Percentiles rank a stretch among this genome's conserved stretches.
Conservation (phyloP, 2,888 invertebrate species). For the Cryptops parisi region DNA sequence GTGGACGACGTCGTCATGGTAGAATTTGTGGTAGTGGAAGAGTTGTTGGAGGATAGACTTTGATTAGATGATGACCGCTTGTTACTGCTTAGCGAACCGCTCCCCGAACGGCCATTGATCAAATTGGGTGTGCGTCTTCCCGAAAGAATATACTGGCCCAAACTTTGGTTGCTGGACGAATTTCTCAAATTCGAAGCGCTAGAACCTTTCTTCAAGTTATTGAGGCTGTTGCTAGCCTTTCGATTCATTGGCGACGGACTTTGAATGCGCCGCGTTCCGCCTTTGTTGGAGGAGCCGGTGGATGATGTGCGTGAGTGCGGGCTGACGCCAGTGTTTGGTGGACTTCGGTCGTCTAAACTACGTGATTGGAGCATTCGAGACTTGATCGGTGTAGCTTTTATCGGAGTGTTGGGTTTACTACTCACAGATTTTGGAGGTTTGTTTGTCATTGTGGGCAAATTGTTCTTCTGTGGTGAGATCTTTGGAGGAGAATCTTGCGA, state of each 20-base stretch:
- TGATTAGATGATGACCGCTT: constrained; percentile 25
- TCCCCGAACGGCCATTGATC: constrained; percentile 5
- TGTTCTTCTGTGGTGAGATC: constrained; percentile 18
- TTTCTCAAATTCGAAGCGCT: constrained; percentile 24
- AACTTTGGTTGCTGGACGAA: constrained; percentile 17
- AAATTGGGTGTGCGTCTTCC: constrained; percentile 5
- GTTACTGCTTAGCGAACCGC: constrained; percentile 19
- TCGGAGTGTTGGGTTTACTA: constrained; percentile 1
- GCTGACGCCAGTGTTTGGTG: not conserved
- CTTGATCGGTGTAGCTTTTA: not conserved
- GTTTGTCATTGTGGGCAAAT: constrained; percentile 11
- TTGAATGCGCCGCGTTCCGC: constrained; percentile 8
- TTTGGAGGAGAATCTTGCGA: constrained; percentile 21
- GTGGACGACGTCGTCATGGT: constrained; percentile 11
- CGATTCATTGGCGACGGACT: constrained; percentile 16
- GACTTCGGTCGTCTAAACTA: constrained; percentile 8
- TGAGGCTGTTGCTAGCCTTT: constrained; percentile 9
- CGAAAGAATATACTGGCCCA: constrained; percentile 18
- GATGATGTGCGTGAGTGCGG: constrained; percentile 2
- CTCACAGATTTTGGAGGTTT: constrained; percentile 7
- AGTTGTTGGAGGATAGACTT: constrained; percentile 22
- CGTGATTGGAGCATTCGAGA: constrained; percentile 4
- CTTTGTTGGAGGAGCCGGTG: not conserved
- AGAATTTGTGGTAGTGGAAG: constrained; percentile 14
- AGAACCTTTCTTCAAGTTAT: constrained; percentile 20